Evolutionary conservation across 2,888 invertebrate species (phyloP).

Genomic region (Noctua janthe): DNA sequence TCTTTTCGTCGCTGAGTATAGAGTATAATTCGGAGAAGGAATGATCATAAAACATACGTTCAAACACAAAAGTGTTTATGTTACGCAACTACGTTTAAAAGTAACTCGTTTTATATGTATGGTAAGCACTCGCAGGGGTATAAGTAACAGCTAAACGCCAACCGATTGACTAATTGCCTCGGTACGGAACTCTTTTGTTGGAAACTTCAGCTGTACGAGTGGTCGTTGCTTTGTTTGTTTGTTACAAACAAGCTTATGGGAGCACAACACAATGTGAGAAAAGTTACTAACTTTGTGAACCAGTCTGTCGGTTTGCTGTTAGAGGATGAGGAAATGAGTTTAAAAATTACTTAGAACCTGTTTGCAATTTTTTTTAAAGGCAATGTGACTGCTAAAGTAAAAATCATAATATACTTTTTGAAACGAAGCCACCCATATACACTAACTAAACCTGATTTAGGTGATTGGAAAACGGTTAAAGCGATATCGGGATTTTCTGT

Average conservation of each 20-base stretch:
- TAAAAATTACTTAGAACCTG: neutral
- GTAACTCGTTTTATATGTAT: neutral
- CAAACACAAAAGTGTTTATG: neutral
- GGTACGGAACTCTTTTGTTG: neutral
- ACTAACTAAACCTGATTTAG: neutral
- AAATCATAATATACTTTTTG: neutral
- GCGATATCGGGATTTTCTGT: neutral
- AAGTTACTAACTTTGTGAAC: conserved; percentile 1
- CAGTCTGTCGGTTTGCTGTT: neutral
- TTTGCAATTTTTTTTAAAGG: neutral
- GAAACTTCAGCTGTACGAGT: neutral
- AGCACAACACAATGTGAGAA: neutral
- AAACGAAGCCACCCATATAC: neutral
- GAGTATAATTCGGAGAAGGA: neutral
- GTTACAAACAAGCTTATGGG: neutral
- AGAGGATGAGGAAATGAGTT: neutral
- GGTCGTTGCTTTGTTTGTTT: neutral
- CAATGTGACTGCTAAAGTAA: neutral
- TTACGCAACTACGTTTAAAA: neutral
- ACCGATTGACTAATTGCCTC: conserved; percentile 4
- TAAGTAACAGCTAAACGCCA: conserved; percentile 5
- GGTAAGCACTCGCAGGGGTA: neutral
- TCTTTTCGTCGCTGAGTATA: neutral
- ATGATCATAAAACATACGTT: neutral
- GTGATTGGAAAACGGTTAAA: neutral